Base-by-base conservation (phyloP, 2,888 invertebrate species). In the Drosophila kanekoi region DNA sequence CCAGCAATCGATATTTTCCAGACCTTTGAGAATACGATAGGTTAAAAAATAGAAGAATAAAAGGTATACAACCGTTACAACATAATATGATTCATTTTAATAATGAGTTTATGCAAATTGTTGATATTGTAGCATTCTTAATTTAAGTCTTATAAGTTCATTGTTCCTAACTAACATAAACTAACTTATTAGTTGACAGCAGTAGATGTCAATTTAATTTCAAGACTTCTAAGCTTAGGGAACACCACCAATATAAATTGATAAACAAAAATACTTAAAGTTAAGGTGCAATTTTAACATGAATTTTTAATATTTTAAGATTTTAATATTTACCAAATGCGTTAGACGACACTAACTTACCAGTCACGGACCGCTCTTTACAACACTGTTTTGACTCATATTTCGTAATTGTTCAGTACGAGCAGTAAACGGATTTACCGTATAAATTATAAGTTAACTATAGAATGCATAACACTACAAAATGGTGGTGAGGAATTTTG, bases 401-500 rank as follows among this genome's bases (percentile, higher is more conserved):
- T 81, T 83, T 81, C 81, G 74, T 82, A 81, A 81, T 71, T 76
- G 20, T 56, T 35, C 47, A 45, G 20, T 41, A 53, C 40, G 23
- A 52, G 38, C 37, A 49, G 37, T 23, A 58, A 40, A 49, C 51
- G 33, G 9, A 38, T 23, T 37, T 49, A 35, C 20, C n/a, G 14
- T 38, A 41, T 13, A 68, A 51, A 52, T 60, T 51, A 14, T 13
- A 49, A 54, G 57, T 60, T 51, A 51, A 52, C 64, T 35, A n/a
- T 48, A 67, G 43, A 59, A 82, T 87, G 84, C 28, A 56, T 67
- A 73, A 61, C 63, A 4, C 23, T 32, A 16, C 59, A 83, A 70
- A 69, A 88, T 86, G 87, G 69, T 81, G 13, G 47, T 71, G 5
- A 84, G 61, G 53, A 73, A 76, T 64, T 72, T 87, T 68, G 57